A percentile compares a stretch with the other conserved stretches of the same genome.
phyloP scores from a whole-genome alignment of 2,888 invertebrate species.

The Siphonodentalium dalli region DNA sequence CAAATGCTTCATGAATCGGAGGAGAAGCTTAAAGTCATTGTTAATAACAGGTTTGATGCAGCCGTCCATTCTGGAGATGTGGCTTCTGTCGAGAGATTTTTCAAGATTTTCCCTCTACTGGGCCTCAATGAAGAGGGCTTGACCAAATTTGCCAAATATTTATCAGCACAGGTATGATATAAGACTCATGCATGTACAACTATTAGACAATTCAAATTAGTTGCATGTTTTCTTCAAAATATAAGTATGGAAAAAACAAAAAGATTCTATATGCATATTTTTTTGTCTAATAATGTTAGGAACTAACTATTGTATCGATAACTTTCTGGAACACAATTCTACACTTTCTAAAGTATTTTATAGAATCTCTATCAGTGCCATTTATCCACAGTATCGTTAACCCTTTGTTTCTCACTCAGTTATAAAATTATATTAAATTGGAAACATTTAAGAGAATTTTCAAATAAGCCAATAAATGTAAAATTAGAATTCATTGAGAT shows the following conservation, averaged over 20 bases:
- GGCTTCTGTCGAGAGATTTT: constrained; percentile 90
- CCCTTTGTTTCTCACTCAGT: too few relatives aligned
- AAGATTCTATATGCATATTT: background rate
- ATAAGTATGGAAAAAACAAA: background rate
- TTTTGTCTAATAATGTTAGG: background rate
- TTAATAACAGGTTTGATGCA: constrained; percentile 80
- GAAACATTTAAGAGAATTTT: too few relatives aligned
- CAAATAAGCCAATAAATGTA: too few relatives aligned
- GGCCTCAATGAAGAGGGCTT: constrained; percentile 91
- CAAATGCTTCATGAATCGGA: constrained; percentile 79
- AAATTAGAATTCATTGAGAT: too few relatives aligned
- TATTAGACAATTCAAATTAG: background rate
- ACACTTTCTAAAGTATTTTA: too few relatives aligned
- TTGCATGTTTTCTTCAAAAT: background rate
- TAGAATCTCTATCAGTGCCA: too few relatives aligned
- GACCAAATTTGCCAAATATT: constrained; percentile 83
- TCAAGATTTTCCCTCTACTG: constrained; percentile 94
- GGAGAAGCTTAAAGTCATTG: constrained; percentile 74
- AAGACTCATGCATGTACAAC: too few relatives aligned
- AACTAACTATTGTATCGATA: too few relatives aligned
- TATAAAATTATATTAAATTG: too few relatives aligned
- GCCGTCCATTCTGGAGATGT: constrained; percentile 88
- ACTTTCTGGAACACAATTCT: too few relatives aligned
- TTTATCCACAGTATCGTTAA: too few relatives aligned
- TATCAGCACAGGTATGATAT: constrained; percentile 75